Evolutionary conservation across 2,888 invertebrate genomes (phyloP).

Genomic region (Piscicola geometra): DNA sequence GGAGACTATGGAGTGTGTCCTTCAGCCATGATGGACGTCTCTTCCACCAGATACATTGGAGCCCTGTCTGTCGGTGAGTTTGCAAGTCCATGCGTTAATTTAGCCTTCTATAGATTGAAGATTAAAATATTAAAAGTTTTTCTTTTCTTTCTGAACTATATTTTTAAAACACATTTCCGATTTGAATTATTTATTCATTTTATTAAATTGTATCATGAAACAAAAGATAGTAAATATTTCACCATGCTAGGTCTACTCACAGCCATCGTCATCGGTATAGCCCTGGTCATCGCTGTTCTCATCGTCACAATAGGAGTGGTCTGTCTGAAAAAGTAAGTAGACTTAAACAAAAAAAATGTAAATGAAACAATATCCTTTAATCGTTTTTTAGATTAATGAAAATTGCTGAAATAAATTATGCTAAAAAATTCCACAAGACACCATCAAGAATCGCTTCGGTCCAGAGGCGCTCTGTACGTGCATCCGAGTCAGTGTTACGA

Average conservation of each 20-base stretch:
- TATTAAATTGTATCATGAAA: neutral
- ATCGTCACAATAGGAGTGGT: slow-evolving; percentile 43
- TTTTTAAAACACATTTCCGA: neutral
- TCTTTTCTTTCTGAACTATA: too few species aligned
- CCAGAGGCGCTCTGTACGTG: slow-evolving; percentile 34
- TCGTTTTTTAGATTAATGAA: neutral
- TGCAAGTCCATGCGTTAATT: neutral
- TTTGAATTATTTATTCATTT: neutral
- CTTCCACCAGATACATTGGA: slow-evolving; percentile 30
- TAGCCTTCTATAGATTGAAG: too few species aligned
- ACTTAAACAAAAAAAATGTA: neutral
- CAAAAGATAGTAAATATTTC: too few species aligned
- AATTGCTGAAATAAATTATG: neutral
- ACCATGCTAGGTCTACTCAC: slow-evolving; percentile 42
- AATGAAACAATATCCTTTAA: neutral
- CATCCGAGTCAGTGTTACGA: slow-evolving; percentile 33
- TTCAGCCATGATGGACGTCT: slow-evolving; percentile 10
- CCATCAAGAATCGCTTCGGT: slow-evolving; percentile 32
- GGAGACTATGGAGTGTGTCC: slow-evolving; percentile 32
- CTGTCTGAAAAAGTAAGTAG: slow-evolving; percentile 42
- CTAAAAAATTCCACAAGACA: too few species aligned
- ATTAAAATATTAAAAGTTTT: too few species aligned
- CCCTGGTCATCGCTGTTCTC: slow-evolving; percentile 43
- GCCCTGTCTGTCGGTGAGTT: slow-evolving; percentile 33
- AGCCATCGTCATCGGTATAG: slow-evolving; percentile 43